A percentile compares a stretch with the other conserved stretches of the same genome.
Conservation (phyloP, 2,113 vertebrate genomes). For the Protobothrops mucrosquamatus region DNA sequence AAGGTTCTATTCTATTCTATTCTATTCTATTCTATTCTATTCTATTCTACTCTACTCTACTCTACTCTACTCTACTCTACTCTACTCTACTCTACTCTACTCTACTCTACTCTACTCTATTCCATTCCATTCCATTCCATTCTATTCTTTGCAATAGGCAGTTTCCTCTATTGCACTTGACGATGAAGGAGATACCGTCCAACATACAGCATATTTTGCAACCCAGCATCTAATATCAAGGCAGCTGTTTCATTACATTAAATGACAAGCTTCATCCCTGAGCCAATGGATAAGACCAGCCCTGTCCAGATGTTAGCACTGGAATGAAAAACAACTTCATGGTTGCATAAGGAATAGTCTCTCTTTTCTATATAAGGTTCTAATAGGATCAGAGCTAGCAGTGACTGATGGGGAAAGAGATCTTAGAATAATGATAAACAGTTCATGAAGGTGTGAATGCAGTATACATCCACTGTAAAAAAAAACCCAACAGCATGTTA, state of each 20-base stretch:
- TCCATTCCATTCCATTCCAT: no score
- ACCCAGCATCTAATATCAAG: not conserved
- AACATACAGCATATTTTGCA: not conserved
- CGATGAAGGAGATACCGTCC: not conserved
- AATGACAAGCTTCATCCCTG: not conserved
- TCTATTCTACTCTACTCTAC: no score
- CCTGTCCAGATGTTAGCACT: not conserved
- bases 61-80: no score
- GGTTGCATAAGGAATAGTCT: not conserved
- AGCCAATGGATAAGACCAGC: not conserved
- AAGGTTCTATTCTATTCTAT: no score
- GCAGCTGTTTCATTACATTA: not conserved
- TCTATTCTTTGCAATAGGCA: not conserved
- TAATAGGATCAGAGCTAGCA: not conserved
- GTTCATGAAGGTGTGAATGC: not conserved
- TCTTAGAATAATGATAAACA: not conserved
- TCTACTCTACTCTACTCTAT: no score
- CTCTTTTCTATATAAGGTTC: not conserved
- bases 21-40: no score
- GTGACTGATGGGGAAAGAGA: not conserved
- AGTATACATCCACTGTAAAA: not conserved
- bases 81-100: no score
- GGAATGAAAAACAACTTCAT: not conserved
- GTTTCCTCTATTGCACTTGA: not conserved
- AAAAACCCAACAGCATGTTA: not conserved